Percentiles rank a stretch among this genome's conserved stretches.
Conservation (phyloP, 1,140 invertebrate species). For the Wasmannia auropunctata region DNA sequence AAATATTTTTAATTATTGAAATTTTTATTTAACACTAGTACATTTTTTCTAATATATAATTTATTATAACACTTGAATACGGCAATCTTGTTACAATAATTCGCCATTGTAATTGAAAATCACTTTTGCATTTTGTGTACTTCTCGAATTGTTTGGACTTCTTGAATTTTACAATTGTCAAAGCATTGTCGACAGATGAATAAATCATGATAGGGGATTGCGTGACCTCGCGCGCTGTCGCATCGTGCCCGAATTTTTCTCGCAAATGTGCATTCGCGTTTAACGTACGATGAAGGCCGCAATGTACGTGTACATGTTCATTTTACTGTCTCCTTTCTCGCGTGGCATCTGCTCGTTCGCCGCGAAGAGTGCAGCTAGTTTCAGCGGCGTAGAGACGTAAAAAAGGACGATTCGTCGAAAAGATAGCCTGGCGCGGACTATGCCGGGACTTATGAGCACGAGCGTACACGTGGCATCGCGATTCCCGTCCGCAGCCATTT, state of each 20-base stretch:
- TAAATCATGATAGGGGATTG: constrained; percentile 5
- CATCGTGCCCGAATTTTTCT: constrained; percentile 21
- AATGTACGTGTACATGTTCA: constrained; percentile 50
- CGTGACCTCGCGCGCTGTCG: background rate
- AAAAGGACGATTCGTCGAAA: constrained; percentile 72
- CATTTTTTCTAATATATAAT: background rate
- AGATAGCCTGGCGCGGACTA: constrained; percentile 67
- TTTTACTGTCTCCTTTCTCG: constrained; percentile 56
- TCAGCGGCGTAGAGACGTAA: constrained; percentile 62
- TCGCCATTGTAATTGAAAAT: background rate
- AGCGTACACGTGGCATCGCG: constrained; percentile 69
- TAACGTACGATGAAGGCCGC: constrained; percentile 10
- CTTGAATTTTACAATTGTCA: background rate
- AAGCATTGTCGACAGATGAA: background rate
- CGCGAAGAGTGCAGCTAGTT: constrained; percentile 34
- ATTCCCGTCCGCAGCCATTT: constrained; percentile 77
- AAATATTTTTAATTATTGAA: background rate
- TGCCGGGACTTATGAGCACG: constrained; percentile 71
- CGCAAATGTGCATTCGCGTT: background rate
- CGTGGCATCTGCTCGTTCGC: constrained; percentile 59
- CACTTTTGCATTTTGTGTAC: background rate
- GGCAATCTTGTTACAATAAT: background rate
- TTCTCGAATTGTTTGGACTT: background rate
- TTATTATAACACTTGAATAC: background rate
- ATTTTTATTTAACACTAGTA: background rate